Percentiles rank a stretch among this genome's conserved stretches.
Conservation (phyloP, 2,888 invertebrate genomes). For the Endomychus coccineus region DNA sequence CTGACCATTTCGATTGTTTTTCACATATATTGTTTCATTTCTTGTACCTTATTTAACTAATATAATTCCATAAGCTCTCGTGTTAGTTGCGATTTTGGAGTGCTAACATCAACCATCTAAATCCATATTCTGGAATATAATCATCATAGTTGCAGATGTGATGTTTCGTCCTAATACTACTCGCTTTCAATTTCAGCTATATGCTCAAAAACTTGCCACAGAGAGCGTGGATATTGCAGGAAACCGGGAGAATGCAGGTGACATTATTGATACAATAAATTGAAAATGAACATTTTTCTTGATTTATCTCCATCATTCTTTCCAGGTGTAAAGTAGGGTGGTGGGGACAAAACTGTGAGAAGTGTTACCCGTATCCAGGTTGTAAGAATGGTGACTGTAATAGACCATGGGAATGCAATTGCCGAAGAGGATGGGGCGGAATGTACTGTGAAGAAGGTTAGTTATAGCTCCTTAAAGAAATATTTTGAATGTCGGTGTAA, state of each 20-base stretch:
- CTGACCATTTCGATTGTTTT: too few relatives aligned
- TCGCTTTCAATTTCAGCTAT: conserved; percentile 55
- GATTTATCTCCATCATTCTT: conserved; percentile 5
- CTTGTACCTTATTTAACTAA: too few relatives aligned
- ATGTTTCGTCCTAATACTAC: too few relatives aligned
- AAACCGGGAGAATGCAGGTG: conserved; percentile 70
- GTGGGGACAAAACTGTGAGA: conserved; percentile 67
- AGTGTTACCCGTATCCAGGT: conserved; percentile 80
- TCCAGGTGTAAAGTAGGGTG: conserved; percentile 80
- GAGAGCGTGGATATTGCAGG: conserved; percentile 76
- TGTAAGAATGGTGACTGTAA: conserved; percentile 79
- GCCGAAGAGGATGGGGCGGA: conserved; percentile 82
- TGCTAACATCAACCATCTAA: too few relatives aligned
- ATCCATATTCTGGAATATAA: too few relatives aligned
- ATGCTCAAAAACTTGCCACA: conserved; percentile 75
- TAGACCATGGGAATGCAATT: conserved; percentile 85
- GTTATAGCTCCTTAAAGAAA: too few relatives aligned
- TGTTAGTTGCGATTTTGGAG: too few relatives aligned
- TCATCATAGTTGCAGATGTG: too few relatives aligned
- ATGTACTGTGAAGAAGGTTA: conserved; percentile 86
- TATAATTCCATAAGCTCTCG: too few relatives aligned
- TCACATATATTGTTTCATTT: too few relatives aligned
- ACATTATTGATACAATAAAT: conserved; percentile 29
- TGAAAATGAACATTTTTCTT: too few relatives aligned
- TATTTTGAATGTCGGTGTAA: too few relatives aligned